phyloP scores from a whole-genome alignment of 2,797 vertebrate genomes.

The Halcyon badia region DNA sequence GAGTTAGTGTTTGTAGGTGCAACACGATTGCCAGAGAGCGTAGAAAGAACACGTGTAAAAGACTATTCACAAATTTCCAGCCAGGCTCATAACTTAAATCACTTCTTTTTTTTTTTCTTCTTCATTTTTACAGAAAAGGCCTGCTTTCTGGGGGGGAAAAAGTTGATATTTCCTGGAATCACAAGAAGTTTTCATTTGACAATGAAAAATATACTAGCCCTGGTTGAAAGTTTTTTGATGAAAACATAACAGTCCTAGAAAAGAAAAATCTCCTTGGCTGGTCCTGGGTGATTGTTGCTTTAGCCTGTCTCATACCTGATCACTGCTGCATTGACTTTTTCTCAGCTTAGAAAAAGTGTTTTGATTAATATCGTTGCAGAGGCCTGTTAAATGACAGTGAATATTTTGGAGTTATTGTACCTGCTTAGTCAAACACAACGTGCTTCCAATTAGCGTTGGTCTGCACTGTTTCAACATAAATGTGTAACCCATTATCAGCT shows the following conservation, averaged over 20 bases:
- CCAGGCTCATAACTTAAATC: not conserved
- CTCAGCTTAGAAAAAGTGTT: constrained; percentile 5
- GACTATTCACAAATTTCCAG: not conserved
- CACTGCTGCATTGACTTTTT: not conserved
- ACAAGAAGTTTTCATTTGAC: constrained; percentile 3
- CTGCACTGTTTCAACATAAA: constrained; percentile 73
- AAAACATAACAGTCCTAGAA: not conserved
- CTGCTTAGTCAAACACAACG: constrained; percentile 54
- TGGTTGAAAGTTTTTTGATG: not conserved
- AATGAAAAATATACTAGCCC: constrained; percentile 17
- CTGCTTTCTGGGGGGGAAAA: not conserved
- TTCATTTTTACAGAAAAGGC: not conserved
- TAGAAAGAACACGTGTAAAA: not conserved
- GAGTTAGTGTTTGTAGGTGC: not conserved
- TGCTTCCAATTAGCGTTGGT: constrained; percentile 75
- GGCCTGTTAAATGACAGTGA: constrained; percentile 51
- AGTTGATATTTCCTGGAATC: constrained; percentile 18
- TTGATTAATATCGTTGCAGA: constrained; percentile 26
- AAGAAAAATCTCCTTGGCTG: not conserved
- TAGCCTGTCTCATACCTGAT: not conserved
- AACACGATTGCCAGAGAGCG: not conserved
- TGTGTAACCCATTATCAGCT: constrained; percentile 73
- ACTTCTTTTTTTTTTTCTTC: not conserved
- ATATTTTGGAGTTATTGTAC: constrained; percentile 45
- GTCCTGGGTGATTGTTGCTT: not conserved